Evolutionary conservation across 2,797 vertebrate species (phyloP).

Genomic region (Anguilla pacifica): DNA sequence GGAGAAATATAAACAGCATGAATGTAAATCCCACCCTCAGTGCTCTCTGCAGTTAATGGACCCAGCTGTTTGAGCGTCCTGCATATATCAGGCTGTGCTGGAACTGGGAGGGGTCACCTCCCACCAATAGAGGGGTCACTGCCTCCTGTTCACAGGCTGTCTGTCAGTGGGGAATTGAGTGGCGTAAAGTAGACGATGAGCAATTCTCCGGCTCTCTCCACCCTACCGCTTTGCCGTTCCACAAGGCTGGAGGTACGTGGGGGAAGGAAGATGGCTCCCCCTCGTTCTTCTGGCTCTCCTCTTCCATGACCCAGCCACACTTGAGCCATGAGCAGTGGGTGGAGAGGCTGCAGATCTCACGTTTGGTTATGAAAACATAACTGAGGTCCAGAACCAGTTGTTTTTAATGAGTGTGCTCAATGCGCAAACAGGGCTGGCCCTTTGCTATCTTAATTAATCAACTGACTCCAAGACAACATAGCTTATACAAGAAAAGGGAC

Average conservation of each 20-base stretch:
- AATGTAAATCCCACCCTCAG: background rate
- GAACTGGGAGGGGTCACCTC: constrained; percentile 26
- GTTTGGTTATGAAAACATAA: background rate
- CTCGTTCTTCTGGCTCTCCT: background rate
- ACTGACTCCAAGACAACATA: background rate
- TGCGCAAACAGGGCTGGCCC: background rate
- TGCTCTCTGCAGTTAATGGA: constrained; percentile 26
- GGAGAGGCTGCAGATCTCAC: background rate
- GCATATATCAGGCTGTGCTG: constrained; percentile 21
- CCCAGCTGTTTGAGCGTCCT: constrained; percentile 32
- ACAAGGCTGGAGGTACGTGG: background rate
- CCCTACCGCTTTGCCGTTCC: background rate
- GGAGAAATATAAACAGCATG: constrained; percentile 7
- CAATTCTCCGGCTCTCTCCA: background rate
- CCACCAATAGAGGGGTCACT: constrained; percentile 14
- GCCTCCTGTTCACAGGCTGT: constrained; percentile 30
- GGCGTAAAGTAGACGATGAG: constrained; percentile 25
- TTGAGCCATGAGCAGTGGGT: background rate
- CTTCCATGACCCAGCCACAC: background rate
- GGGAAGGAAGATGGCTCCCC: background rate
- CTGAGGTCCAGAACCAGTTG: background rate
- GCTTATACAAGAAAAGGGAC: background rate
- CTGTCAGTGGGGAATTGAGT: constrained; percentile 29
- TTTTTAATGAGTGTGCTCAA: background rate
- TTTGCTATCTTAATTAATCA: background rate